Percentiles rank a stretch among this genome's conserved stretches.
Evolutionary conservation across 1,140 invertebrate species (phyloP).

Genomic region (Bradynema listronoti): DNA sequence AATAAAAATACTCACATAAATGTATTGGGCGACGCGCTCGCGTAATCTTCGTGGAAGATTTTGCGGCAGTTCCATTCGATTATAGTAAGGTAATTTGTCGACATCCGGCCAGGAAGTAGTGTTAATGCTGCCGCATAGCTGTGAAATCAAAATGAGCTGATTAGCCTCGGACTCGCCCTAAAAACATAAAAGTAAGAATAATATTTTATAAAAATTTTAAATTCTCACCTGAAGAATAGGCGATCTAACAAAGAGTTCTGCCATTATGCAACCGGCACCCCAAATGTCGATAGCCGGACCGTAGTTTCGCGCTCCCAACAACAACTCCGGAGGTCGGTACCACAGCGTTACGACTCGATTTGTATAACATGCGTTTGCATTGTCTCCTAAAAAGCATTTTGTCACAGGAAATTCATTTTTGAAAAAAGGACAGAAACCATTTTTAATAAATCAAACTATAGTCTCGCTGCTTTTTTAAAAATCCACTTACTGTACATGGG

Average conservation of each 20-base stretch:
- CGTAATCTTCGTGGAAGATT: slow-evolving; percentile 79
- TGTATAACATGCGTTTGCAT: slow-evolving; percentile 72
- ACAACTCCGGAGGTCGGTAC: slow-evolving; percentile 84
- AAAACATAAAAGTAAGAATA: slow-evolving; percentile 5
- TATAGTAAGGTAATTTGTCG: slow-evolving; percentile 81
- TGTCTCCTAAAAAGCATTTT: no score
- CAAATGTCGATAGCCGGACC: slow-evolving; percentile 93
- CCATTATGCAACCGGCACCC: slow-evolving; percentile 98
- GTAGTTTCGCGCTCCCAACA: slow-evolving; percentile 86
- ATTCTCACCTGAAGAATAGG: slow-evolving; percentile 66
- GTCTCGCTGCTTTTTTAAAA: no score
- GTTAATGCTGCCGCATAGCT: slow-evolving; percentile 89
- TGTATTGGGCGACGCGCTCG: slow-evolving; percentile 14
- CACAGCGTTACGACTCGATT: slow-evolving; percentile 95
- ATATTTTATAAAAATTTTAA: neutral
- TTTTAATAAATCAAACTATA: no score
- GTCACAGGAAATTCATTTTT: no score
- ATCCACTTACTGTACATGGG: slow-evolving; percentile 38
- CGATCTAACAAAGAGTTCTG: slow-evolving; percentile 92
- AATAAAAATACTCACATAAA: slow-evolving; percentile 4
- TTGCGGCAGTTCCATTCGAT: slow-evolving; percentile 80
- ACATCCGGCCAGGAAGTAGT: slow-evolving; percentile 85
- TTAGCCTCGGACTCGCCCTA: slow-evolving; percentile 89
- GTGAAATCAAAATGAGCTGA: slow-evolving; percentile 86
- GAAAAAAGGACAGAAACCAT: no score